These are phyloP conservation scores for Ranitomeya imitator DNA, from an alignment of 2,113 vertebrate genomes.

Conservation along the genomic window DNA sequence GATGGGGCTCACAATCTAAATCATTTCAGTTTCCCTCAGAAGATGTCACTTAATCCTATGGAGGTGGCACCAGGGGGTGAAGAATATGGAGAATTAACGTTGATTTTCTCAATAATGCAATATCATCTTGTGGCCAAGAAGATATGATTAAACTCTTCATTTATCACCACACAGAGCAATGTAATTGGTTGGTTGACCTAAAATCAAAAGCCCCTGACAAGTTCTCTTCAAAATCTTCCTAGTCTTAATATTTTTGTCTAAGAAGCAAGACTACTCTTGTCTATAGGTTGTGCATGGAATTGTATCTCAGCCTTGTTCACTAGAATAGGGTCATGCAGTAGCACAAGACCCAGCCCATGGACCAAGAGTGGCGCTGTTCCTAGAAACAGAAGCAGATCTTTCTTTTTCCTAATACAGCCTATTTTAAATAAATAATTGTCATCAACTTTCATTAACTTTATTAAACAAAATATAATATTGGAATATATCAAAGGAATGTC, in stretches of 20 bases:
- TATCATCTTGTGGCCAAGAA: too few relatives aligned
- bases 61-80: too few relatives aligned
- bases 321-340: background rate
- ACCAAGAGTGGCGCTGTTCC: background rate
- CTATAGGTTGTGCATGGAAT: background rate
- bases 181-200: too few relatives aligned
- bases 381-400: background rate
- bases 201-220: background rate
- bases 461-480: constrained; percentile 4
- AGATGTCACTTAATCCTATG: too few relatives aligned
- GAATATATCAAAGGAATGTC: background rate
- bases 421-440: background rate
- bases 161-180: too few relatives aligned
- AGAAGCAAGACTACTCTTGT: background rate
- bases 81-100: too few relatives aligned
- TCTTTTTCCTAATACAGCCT: background rate
- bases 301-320: background rate
- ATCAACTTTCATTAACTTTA: background rate
- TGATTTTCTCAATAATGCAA: too few relatives aligned
- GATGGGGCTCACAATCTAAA: too few relatives aligned
- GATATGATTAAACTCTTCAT: too few relatives aligned
- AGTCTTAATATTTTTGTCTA: background rate
- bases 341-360: background rate
- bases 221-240: background rate
- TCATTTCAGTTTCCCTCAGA: too few relatives aligned